Base-by-base conservation (phyloP, 23 tunicate species). In the Trididemnum nubilum region DNA sequence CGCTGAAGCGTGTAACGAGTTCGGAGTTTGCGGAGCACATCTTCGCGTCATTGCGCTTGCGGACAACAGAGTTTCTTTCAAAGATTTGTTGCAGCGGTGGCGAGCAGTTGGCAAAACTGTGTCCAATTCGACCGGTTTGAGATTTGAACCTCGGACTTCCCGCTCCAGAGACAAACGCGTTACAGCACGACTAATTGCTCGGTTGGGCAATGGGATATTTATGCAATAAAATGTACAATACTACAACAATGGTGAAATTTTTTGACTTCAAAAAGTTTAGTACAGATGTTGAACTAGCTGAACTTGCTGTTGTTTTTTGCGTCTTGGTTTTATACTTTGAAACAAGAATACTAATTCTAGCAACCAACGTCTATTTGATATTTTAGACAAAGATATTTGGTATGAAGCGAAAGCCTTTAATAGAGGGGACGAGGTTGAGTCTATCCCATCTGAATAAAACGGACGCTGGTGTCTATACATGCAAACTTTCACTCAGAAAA, bases 381-480 rank as follows among this genome's bases (percentile, higher is more conserved):
- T n/a, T 70, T 26, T 37, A 70, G 76, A 70, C 7, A 33, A 28
- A 31, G 31, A 70, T 70, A 3, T 70, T 26, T 31, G 76, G 76
- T 3, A n/a, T 12, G 22, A 70, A 35, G 9, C 9, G 44, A 25
- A 70, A n/a, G 31, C 76, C 44, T 31, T 70, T 9, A 31, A 35
- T 70, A 2, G 76, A 70, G 31, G 37, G 37, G 7, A 70, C 44
- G 26, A 28, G 26, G 26, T n/a, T 70, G n/a, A 35, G 44, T 33
- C 12, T 70, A 70, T 29, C 12, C 2, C 28, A 33, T 26, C 9
- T 70, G 44, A 33, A 33, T 9, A 12, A 5, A 66, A 44, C 54
- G 19, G 85, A 81, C 36, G 75, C 77, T 32, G 85, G 85, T 2
- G 15, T 0, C 28, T 81, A 81, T 36, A 64, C 76, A 0, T 81